Percentiles rank a stretch among this genome's conserved stretches.
Evolutionary conservation across 2,113 vertebrate species (phyloP).

Genomic region (Gnathonemus longibarbis): DNA sequence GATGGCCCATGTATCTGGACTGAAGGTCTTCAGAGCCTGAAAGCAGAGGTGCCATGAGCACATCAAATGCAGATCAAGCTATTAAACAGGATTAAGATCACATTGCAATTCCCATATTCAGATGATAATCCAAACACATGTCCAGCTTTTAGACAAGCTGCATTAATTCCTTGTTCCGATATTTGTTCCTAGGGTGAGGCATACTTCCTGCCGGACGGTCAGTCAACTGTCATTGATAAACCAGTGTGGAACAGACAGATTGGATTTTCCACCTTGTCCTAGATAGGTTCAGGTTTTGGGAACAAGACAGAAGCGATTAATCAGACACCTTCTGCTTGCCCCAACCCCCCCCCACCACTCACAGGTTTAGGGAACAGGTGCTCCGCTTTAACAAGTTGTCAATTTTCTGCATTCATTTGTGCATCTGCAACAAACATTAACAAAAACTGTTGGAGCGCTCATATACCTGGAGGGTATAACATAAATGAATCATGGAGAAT

Average conservation of each 20-base stretch:
- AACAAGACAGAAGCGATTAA: neutral
- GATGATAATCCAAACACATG: neutral
- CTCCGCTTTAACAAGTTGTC: neutral
- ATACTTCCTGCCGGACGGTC: neutral
- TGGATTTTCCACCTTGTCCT: neutral
- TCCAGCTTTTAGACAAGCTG: neutral
- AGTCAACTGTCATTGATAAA: neutral
- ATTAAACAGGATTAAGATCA: neutral
- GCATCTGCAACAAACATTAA: neutral
- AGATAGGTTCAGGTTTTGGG: neutral
- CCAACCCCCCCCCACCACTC: neutral
- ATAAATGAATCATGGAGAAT: neutral
- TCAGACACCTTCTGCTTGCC: neutral
- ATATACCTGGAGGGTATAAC: neutral
- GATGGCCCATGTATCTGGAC: neutral
- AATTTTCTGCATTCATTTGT: constrained; percentile 1
- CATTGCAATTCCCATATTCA: neutral
- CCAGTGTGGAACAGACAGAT: neutral
- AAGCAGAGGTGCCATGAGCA: neutral
- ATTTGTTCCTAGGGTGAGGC: neutral
- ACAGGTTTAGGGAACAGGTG: neutral
- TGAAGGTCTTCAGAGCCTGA: neutral
- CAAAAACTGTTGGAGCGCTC: neutral
- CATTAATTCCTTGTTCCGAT: neutral
- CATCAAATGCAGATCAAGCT: neutral